Conservation (phyloP, 2,797 vertebrate species). For the Varecia variegata region DNA sequence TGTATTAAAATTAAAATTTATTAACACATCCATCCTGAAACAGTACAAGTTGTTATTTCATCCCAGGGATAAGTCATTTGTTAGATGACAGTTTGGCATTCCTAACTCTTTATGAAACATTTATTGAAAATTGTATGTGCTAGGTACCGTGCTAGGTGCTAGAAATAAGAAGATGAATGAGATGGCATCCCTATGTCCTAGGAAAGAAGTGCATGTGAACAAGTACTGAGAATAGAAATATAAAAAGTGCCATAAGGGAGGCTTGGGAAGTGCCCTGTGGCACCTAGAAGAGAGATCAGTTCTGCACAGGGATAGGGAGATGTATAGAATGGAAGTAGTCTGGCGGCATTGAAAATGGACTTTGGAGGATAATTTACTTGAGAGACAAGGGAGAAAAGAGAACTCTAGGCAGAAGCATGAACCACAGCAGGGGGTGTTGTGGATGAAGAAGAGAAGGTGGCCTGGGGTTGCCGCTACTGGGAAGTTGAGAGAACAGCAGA, state of each 20-base stretch:
- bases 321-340: not conserved
- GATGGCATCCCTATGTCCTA: not conserved
- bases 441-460: not conserved
- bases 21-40: not conserved
- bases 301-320: too few relatives aligned
- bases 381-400: not conserved
- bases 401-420: not conserved
- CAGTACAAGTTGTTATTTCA: not conserved
- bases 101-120: not conserved
- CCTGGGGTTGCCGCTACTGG: fast-evolving
- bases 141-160: not conserved
- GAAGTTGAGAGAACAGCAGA: not conserved
- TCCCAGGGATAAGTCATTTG: not conserved
- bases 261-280: too few relatives aligned
- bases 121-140: not conserved
- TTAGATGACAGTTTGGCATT: not conserved
- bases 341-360: not conserved
- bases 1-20: not conserved
- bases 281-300: not conserved
- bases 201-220: not conserved
- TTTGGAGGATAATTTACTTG: not conserved
- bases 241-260: fast-evolving
- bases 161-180: not conserved
- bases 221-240: not conserved
- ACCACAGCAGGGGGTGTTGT: not conserved